Evolutionary conservation across 30 jellyfish, hydroid and myxozoan genomes (phyloP).

Genomic region (Sanderia malayensis): DNA sequence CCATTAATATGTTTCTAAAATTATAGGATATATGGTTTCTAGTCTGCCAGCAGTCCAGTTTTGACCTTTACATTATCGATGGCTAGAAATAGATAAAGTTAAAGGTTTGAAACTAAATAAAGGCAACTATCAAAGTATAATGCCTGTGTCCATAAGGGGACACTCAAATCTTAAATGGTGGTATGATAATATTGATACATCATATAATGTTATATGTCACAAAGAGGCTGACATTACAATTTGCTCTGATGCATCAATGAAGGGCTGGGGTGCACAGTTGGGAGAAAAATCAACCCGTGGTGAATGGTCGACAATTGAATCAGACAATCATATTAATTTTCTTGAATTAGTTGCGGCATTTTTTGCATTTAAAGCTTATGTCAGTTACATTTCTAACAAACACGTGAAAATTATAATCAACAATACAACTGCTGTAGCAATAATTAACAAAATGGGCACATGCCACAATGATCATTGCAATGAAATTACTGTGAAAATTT

Average conservation of each 20-base stretch:
- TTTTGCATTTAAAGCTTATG: background rate
- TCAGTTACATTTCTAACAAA: too few relatives aligned
- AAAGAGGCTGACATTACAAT: too few relatives aligned
- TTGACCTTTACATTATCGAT: background rate
- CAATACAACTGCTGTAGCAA: too few relatives aligned
- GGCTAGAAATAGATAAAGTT: background rate
- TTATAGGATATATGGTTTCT: slow-evolving; percentile 7
- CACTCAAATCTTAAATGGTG: background rate
- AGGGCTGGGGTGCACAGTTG: too few relatives aligned
- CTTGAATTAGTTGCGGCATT: background rate
- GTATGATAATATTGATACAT: background rate
- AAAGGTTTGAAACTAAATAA: too few relatives aligned
- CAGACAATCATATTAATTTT: too few relatives aligned
- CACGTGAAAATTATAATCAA: background rate
- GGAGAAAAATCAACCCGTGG: too few relatives aligned
- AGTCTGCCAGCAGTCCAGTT: background rate
- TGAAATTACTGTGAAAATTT: too few relatives aligned
- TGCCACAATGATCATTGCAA: too few relatives aligned
- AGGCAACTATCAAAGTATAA: background rate
- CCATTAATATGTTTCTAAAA: background rate
- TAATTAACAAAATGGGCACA: too few relatives aligned
- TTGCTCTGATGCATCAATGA: too few relatives aligned
- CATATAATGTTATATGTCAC: background rate
- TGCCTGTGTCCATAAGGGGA: too few relatives aligned
- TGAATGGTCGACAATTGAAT: background rate